A percentile compares a stretch with the other conserved stretches of the same genome.
Conservation (phyloP, 2,113 vertebrate species). For the Triplophysa rosa region DNA sequence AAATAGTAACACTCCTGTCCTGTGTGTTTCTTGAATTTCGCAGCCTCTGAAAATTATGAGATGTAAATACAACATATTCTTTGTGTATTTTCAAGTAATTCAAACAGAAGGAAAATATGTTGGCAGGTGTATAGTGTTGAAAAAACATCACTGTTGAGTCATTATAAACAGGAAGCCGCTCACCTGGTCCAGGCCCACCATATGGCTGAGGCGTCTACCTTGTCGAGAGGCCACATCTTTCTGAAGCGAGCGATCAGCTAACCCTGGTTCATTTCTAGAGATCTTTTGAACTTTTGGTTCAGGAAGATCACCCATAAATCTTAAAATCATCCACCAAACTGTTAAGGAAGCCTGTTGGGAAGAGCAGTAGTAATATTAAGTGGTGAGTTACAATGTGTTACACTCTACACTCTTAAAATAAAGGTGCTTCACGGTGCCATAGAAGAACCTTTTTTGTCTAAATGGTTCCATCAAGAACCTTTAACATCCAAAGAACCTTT, state of each 20-base stretch:
- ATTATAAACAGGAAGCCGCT: neutral
- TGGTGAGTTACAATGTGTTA: too few species aligned
- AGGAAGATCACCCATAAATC: constrained; percentile 95
- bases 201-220: constrained; percentile 71
- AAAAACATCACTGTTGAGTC: neutral
- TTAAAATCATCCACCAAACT: constrained; percentile 89
- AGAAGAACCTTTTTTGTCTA: too few species aligned
- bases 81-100: neutral
- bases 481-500: too few species aligned
- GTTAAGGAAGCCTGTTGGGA: constrained; percentile 80
- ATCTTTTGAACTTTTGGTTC: constrained; percentile 78
- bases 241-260: constrained; percentile 54
- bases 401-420: too few species aligned
- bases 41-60: constrained; percentile 61
- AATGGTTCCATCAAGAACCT: too few species aligned
- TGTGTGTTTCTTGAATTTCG: constrained; percentile 62
- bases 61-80: neutral
- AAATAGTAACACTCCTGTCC: constrained; percentile 40
- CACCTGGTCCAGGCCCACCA: constrained; percentile 76
- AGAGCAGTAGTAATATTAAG: neutral
- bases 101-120: neutral
- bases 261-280: constrained; percentile 37
- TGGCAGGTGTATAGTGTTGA: neutral
- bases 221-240: constrained; percentile 65
- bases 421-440: too few species aligned